Evolutionary conservation across 2,888 invertebrate species (phyloP).

Genomic region (Mamestra brassicae): DNA sequence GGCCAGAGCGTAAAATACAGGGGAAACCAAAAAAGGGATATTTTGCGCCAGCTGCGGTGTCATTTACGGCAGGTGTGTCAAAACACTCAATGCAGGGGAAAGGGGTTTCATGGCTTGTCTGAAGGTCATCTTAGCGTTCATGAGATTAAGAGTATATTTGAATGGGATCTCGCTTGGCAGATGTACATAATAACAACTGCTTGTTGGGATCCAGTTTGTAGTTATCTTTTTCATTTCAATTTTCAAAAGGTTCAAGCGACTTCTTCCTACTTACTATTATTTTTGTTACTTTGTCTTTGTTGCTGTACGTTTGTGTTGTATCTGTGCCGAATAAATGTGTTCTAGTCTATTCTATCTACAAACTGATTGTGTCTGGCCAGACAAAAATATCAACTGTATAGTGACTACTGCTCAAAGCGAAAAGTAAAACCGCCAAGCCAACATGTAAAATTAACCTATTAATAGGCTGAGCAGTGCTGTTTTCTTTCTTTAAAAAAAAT

Average conservation of each 20-base stretch:
- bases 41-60: background rate
- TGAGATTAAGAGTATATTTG: background rate
- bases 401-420: background rate
- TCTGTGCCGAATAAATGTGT: too few relatives aligned
- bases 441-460: too few relatives aligned
- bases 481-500: background rate
- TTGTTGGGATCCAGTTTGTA: background rate
- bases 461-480: too few relatives aligned
- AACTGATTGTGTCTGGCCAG: background rate
- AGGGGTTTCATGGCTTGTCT: background rate
- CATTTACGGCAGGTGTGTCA: background rate
- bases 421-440: background rate
- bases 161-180: background rate
- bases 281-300: too few relatives aligned
- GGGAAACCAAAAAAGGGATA: background rate
- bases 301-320: too few relatives aligned
- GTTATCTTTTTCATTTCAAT: background rate
- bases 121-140: background rate
- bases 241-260: background rate
- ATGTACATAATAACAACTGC: background rate
- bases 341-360: background rate
- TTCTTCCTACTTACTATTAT: background rate
- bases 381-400: background rate
- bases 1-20: background rate
- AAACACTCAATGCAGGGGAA: background rate